These are phyloP conservation scores for Halictus quadricinctus DNA, from an alignment of 2,888 invertebrate species.

Conservation along the genomic window DNA sequence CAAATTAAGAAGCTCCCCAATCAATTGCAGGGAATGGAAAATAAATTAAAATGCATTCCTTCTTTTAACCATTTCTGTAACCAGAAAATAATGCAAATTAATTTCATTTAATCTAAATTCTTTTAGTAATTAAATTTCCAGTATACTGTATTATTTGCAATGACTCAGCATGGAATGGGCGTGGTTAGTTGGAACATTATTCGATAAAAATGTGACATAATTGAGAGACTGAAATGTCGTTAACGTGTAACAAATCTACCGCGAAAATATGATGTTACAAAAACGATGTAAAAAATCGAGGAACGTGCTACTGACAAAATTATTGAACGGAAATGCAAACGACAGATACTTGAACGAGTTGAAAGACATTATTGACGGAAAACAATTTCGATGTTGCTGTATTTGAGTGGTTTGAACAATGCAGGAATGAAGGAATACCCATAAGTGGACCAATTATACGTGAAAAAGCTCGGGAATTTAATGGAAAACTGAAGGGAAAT, in stretches of 20 bases:
- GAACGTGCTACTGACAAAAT: background rate
- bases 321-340: background rate
- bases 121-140: too few species aligned
- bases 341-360: background rate
- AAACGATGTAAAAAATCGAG: background rate
- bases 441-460: conserved; percentile 23
- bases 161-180: background rate
- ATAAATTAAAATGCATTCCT: too few species aligned
- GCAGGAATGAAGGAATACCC: background rate
- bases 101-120: too few species aligned
- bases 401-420: background rate
- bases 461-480: conserved; percentile 47
- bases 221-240: too few species aligned
- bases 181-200: too few species aligned
- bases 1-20: too few species aligned
- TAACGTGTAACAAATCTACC: background rate
- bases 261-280: background rate
- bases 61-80: too few species aligned
- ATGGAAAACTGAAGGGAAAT: conserved; percentile 36
- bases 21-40: too few species aligned
- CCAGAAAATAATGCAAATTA: too few species aligned
- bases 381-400: background rate
- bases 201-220: too few species aligned
- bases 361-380: background rate
- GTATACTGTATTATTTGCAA: background rate